Evolutionary conservation across 2,888 invertebrate species (phyloP).

Genomic region (Argyresthia goedartella): DNA sequence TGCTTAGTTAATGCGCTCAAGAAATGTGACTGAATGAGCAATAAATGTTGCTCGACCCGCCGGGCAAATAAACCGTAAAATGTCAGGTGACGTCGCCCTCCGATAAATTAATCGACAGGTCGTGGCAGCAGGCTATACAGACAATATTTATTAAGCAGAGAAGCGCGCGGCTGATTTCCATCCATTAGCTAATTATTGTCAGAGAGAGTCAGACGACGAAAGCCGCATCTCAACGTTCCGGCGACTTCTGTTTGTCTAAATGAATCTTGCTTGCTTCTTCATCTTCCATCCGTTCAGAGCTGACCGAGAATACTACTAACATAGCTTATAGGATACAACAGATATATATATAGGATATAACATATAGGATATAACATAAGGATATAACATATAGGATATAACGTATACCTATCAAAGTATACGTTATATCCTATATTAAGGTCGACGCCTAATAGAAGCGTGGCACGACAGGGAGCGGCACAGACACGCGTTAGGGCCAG

Average conservation of each 20-base stretch:
- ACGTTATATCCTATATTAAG: too few species aligned
- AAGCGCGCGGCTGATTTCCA: slow-evolving; percentile 44
- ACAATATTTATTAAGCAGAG: slow-evolving; percentile 65
- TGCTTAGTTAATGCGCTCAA: too few species aligned
- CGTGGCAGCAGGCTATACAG: slow-evolving; percentile 66
- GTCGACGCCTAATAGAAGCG: too few species aligned
- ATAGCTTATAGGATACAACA: too few species aligned
- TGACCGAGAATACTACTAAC: too few species aligned
- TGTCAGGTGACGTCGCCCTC: slow-evolving; percentile 60
- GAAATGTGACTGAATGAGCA: slow-evolving; percentile 13
- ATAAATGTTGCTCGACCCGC: slow-evolving; percentile 45
- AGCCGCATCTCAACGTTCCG: not conserved
- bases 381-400: too few species aligned
- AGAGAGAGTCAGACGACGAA: slow-evolving; percentile 8
- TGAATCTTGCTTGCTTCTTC: slow-evolving; percentile 2
- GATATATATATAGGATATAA: too few species aligned
- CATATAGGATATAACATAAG: too few species aligned
- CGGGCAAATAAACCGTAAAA: slow-evolving; percentile 58
- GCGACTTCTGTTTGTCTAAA: not conserved
- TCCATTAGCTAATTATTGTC: slow-evolving; percentile 63
- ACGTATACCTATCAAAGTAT: too few species aligned
- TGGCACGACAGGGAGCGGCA: slow-evolving; percentile 1
- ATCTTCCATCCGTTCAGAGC: too few species aligned
- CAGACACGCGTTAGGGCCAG: not conserved
- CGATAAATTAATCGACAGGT: slow-evolving; percentile 67